Evolutionary conservation across 2,113 vertebrate genomes (phyloP).

Genomic region (Ranitomeya variabilis): DNA sequence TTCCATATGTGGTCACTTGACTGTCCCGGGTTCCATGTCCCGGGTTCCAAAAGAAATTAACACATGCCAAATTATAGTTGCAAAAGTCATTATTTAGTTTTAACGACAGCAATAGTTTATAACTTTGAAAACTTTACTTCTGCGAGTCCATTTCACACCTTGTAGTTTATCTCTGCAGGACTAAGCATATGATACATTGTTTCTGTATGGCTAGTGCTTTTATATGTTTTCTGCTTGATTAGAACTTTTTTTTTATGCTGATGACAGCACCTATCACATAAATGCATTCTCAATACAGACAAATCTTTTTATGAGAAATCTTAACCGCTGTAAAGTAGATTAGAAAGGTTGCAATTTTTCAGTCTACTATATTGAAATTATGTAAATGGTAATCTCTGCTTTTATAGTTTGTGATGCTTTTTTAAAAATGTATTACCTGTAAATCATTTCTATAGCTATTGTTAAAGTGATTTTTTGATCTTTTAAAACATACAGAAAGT

Average conservation of each 20-base stretch:
- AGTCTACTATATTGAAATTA: neutral
- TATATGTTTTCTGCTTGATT: slow-evolving; percentile 24
- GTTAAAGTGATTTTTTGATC: no score
- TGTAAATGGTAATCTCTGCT: neutral
- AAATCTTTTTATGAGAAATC: neutral
- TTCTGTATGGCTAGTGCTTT: neutral
- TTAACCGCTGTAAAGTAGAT: neutral
- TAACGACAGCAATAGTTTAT: neutral
- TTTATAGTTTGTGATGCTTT: no score
- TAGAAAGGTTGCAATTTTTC: neutral
- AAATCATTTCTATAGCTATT: no score
- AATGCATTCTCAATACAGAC: neutral
- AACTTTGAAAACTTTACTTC: neutral
- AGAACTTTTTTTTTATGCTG: slow-evolving; percentile 6
- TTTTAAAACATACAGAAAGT: no score
- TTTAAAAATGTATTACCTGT: no score
- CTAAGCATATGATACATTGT: neutral
- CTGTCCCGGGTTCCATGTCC: neutral
- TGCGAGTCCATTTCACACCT: slow-evolving; percentile 16
- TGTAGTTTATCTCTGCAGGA: slow-evolving; percentile 32
- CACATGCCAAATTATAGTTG: neutral
- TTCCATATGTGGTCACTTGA: no score
- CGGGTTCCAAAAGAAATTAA: neutral
- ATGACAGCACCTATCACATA: neutral
- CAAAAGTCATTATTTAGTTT: neutral